A percentile compares a stretch with the other conserved stretches of the same genome.
These are phyloP conservation scores for Abramis brama DNA, from an alignment of 2,113 vertebrate species.

Conservation along the genomic window DNA sequence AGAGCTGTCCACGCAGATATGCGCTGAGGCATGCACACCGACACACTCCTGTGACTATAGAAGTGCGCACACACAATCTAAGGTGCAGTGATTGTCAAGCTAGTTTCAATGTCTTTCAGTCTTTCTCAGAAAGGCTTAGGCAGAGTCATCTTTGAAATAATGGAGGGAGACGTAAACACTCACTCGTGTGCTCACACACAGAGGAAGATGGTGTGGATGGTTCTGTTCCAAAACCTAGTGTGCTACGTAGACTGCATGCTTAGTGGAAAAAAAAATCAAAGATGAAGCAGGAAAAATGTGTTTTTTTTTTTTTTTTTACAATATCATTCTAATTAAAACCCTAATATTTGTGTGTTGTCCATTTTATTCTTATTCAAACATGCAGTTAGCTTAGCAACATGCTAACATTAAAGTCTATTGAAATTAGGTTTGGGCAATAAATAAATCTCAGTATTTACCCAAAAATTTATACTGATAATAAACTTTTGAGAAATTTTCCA, in stretches of 20 bases:
- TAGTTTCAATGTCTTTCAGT: constrained; percentile 31
- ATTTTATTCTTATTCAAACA: not conserved
- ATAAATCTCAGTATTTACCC: not conserved
- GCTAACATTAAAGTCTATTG: not conserved
- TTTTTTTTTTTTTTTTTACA: not conserved
- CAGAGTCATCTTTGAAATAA: constrained; percentile 30
- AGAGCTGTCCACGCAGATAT: constrained; percentile 71
- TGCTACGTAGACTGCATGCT: not conserved
- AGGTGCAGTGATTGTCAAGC: constrained; percentile 38
- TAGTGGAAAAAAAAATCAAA: not conserved
- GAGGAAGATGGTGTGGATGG: constrained; percentile 20
- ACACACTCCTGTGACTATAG: constrained; percentile 55
- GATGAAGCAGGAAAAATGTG: not conserved
- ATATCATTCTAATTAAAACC: not conserved
- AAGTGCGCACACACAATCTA: constrained; percentile 22
- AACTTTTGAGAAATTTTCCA: not conserved
- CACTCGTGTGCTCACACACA: constrained; percentile 30
- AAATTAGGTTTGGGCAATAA: not conserved
- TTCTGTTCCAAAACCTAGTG: constrained; percentile 19
- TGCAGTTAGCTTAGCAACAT: not conserved
- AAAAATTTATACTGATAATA: not conserved
- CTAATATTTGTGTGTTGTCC: not conserved
- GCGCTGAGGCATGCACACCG: constrained; percentile 54
- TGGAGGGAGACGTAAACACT: constrained; percentile 25
- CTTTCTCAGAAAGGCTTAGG: constrained; percentile 22